Conservation (phyloP, 2,113 vertebrate species). For the Hemiprocne comata region DNA sequence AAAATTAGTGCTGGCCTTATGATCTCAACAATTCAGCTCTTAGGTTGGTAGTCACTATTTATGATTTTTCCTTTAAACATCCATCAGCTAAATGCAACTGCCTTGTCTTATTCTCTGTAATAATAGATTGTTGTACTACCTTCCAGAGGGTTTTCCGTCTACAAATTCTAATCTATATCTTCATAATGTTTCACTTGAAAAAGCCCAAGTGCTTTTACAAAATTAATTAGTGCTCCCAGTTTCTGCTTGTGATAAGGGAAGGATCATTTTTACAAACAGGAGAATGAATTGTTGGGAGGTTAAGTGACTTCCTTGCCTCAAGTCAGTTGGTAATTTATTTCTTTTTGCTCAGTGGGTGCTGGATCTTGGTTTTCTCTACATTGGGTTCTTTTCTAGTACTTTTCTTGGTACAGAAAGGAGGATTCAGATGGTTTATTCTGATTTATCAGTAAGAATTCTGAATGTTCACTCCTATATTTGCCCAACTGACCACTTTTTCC, state of each 20-base stretch:
- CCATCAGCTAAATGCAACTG: background rate
- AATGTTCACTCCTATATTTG: background rate
- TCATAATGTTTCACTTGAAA: background rate
- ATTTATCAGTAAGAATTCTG: background rate
- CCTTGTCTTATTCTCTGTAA: background rate
- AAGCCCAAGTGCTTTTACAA: background rate
- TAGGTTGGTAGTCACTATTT: background rate
- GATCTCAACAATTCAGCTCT: background rate
- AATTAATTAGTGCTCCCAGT: background rate
- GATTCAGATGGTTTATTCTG: background rate
- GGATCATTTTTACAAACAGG: background rate
- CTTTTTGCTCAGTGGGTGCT: background rate
- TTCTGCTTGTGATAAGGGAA: background rate
- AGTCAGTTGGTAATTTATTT: background rate
- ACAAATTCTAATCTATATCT: background rate
- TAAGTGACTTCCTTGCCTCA: background rate
- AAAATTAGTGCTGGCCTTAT: background rate
- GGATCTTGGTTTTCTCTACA: background rate
- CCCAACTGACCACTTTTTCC: rapidly evolving
- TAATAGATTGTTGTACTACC: background rate
- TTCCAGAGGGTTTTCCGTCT: background rate
- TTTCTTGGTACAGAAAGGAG: background rate
- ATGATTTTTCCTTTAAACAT: background rate
- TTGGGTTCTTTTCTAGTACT: background rate
- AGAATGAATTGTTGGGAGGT: background rate